These are phyloP conservation scores for Epirrita christyi DNA, from an alignment of 2,888 invertebrate species.

Conservation along the genomic window DNA sequence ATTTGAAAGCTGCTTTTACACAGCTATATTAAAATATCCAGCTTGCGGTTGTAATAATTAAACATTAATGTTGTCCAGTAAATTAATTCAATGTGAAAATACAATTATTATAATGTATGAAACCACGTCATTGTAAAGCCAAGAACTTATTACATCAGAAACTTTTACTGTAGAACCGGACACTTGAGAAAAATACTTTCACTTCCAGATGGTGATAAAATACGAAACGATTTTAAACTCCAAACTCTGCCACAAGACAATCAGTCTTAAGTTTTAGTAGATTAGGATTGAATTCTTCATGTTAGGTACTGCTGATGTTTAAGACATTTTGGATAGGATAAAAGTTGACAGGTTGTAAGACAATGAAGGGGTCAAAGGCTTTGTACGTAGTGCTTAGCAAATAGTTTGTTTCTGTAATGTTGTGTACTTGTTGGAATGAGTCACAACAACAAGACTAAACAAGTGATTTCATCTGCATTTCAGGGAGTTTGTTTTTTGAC, in stretches of 20 bases:
- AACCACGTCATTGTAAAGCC: constrained; percentile 49
- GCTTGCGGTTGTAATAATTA: background rate
- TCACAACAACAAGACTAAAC: constrained; percentile 4
- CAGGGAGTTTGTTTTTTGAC: no score
- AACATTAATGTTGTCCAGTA: background rate
- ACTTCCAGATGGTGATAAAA: constrained; percentile 54
- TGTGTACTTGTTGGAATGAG: background rate
- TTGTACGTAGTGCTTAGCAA: constrained; percentile 48
- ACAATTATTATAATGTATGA: constrained; percentile 4
- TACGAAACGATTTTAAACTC: constrained; percentile 46
- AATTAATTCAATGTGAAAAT: constrained; percentile 8
- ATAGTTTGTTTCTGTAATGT: constrained; percentile 21
- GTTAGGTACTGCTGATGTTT: constrained; percentile 20
- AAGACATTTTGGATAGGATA: constrained; percentile 26
- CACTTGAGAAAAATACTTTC: constrained; percentile 76
- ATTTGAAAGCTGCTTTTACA: no score
- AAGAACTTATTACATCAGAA: constrained; percentile 72
- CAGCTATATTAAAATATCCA: background rate
- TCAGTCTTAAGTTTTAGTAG: constrained; percentile 19
- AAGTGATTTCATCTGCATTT: background rate
- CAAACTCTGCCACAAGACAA: constrained; percentile 32
- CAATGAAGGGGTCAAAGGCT: constrained; percentile 73
- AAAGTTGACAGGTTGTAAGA: constrained; percentile 53
- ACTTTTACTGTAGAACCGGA: constrained; percentile 79
- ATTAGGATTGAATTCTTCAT: constrained; percentile 39